Base-by-base conservation (phyloP, 2,797 vertebrate genomes). In the Karalla daura region DNA sequence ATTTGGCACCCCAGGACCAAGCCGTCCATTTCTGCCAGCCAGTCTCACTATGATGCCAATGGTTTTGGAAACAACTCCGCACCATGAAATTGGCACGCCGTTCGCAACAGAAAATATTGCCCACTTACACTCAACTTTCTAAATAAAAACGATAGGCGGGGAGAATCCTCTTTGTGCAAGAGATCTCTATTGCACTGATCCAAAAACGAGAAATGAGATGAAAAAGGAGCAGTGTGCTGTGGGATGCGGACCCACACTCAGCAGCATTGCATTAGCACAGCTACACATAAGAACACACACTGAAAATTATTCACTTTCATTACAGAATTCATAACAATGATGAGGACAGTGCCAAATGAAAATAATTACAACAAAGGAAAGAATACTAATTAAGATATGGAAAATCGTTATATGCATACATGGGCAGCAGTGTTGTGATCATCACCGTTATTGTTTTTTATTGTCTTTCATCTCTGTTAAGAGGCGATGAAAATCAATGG, bases 401-500 rank as follows among this genome's bases (percentile, higher is more conserved):
- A 83, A 84, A 89, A 89, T 91, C 77, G 86, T 85, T 88, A 77
- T 80, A 76, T 77, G 85, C 79, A 82, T 79, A 86, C 76, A 86
- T 79, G 75, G 84, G 83, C 85, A 84, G 80, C 85, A 70, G 78
- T 84, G 81, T 80, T 86, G 78, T 86, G 83, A 90, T 90, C 88
- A 92, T 93, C 81, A 63, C 86, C 74, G 88, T 91, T 93, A 92
- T 91, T 92, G 89, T 92, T 89, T 89, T 92, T 91, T 91, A 91
- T 92, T 91, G 90, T 92, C 88, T 87, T 91, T 91, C 86, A 87
- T 88, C 82, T 89, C 88, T 69, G 80, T 89, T 90, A 92, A 91
- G 88, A 84, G 81, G 86, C 83, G 64, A 85, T 88, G 83, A 88
- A 89, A 92, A 92, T 93, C 86, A 91, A 93, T 92, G 89, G 82